Evolutionary conservation across 2,113 vertebrate genomes (phyloP), one percentile per base, ranked within the genome.

Genomic region (Ginglymostoma cirratum): DNA sequence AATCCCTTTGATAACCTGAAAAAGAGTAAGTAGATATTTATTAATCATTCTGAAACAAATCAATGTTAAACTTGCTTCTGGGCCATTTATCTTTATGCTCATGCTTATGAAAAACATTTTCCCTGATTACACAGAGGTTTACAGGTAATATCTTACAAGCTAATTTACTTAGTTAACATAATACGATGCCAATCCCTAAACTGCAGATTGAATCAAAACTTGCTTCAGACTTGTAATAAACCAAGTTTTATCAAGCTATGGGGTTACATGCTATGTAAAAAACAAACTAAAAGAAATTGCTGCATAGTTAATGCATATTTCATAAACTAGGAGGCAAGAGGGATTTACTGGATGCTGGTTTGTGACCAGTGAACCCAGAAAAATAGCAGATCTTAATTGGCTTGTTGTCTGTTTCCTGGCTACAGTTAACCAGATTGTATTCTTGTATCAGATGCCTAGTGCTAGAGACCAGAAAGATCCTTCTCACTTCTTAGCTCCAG

Each of bases 1-100:
- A 30, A 48, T 95, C 27, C 72, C 67, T 12, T 95, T 52, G 94
- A 95, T 7, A 95, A 72, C 38, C 94, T 95, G 94, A 95, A 95
- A 95, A 70, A 72, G 72, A 95, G 70, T 70, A 95, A 76, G 45
- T 69, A 95, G 52, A 90, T 52, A 72, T 95, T 45, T 52, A 72
- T 95, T 45, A 95, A 52, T 95, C 42, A 72, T 17, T 95, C 27
- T 72, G 67, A 95, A 95, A 95, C 14, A 70, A 95, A 70, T 27
- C 93, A 72, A 94, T 3, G 12, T 72, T 72, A 95, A 70, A 48
- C 0, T 19, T 24, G 52, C 76, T 70, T 4, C 69, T 52, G 27
- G 48, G 6, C 38, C 19, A 83, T 83, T 38, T 83, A 65, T n/a
- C 55, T 65, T n/a, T 10, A 52, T 87, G 45, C 45, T 52, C 85